These are phyloP conservation scores for Corythaeola cristata DNA, from an alignment of 2,113 vertebrate species.

Conservation along the genomic window DNA sequence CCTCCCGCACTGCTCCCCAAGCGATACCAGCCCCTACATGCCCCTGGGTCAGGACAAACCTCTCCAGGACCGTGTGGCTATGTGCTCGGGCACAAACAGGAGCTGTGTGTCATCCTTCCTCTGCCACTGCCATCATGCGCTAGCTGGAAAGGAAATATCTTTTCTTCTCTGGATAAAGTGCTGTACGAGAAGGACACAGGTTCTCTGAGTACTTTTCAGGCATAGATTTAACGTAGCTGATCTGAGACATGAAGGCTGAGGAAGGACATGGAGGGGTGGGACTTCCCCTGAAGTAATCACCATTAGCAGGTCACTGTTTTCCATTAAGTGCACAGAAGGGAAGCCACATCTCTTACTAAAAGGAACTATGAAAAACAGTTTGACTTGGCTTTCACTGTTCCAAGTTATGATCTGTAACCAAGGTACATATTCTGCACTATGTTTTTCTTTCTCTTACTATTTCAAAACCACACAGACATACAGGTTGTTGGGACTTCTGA, in stretches of 20 bases:
- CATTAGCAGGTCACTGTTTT: not conserved
- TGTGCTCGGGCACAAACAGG: rapidly evolving
- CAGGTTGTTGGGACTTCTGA: not conserved
- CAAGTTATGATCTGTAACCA: not conserved
- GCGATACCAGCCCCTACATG: rapidly evolving
- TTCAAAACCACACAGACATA: not conserved
- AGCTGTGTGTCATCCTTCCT: not conserved
- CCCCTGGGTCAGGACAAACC: not conserved
- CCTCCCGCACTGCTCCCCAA: rapidly evolving
- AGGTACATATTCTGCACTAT: not conserved
- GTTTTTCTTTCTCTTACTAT: not conserved
- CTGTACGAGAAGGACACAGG: rapidly evolving
- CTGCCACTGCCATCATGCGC: rapidly evolving
- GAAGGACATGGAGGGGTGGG: not conserved
- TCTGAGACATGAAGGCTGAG: not conserved
- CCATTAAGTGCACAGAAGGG: not conserved
- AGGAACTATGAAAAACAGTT: not conserved
- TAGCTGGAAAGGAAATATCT: not conserved
- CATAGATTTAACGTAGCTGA: not conserved
- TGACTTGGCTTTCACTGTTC: not conserved
- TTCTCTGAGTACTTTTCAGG: not conserved
- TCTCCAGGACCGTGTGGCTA: rapidly evolving
- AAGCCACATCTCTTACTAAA: not conserved
- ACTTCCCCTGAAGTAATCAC: not conserved
- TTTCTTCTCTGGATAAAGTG: not conserved